phyloP scores from a whole-genome alignment of 2,113 vertebrate species.

The Diadophis punctatus region DNA sequence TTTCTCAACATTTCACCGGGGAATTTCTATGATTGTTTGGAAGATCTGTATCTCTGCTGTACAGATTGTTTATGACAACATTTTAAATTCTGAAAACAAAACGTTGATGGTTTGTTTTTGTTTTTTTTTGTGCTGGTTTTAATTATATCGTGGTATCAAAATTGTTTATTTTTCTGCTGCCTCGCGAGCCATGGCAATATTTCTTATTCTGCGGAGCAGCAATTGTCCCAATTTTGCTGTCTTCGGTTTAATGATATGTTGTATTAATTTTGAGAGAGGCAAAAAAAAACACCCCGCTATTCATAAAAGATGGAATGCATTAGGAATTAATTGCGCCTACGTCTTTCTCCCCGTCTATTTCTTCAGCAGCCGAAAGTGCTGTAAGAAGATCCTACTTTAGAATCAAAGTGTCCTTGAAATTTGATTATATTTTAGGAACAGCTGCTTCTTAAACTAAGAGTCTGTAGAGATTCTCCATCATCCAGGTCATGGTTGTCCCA shows the following conservation, averaged over 20 bases:
- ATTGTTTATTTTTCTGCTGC: not conserved
- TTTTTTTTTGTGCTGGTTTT: not conserved
- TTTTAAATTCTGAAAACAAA: not conserved
- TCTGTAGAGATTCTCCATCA: too few species aligned
- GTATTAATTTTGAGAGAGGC: not conserved
- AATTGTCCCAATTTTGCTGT: not conserved
- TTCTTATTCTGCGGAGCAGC: not conserved
- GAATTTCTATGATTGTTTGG: not conserved
- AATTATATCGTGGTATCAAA: not conserved
- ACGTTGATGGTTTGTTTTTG: not conserved
- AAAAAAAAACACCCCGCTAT: not conserved
- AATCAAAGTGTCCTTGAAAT: not conserved
- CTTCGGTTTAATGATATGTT: not conserved
- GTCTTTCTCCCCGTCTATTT: not conserved
- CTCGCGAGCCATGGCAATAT: not conserved
- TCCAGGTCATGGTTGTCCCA: too few species aligned
- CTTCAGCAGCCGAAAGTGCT: not conserved
- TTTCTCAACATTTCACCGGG: not conserved
- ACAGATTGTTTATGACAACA: not conserved
- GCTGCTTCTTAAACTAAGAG: not conserved
- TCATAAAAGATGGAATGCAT: not conserved
- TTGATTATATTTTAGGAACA: not conserved
- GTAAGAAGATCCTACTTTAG: not conserved
- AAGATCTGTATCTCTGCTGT: not conserved
- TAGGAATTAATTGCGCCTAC: not conserved